Evolutionary conservation across 2,888 invertebrate species (phyloP).

Genomic region (Polyommatus iphigenia): DNA sequence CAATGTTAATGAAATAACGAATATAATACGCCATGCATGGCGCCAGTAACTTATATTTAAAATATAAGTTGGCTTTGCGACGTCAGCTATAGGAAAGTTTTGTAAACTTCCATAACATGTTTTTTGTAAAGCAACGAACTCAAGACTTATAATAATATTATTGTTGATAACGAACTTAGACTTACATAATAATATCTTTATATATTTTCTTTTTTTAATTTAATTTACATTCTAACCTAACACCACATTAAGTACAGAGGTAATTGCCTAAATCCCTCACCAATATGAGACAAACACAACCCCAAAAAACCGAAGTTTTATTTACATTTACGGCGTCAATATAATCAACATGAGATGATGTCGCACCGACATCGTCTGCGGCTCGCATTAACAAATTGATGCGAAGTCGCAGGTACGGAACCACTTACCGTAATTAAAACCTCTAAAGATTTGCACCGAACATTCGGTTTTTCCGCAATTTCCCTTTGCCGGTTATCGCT

Average conservation of each 20-base stretch:
- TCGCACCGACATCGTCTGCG: slow-evolving; percentile 40
- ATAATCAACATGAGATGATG: neutral
- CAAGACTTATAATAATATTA: no score
- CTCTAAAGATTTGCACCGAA: slow-evolving; percentile 63
- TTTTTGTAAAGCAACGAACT: neutral
- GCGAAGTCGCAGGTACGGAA: slow-evolving; percentile 47
- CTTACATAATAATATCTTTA: no score
- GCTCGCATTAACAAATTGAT: slow-evolving; percentile 69
- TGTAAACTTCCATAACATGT: neutral
- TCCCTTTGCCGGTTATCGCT: slow-evolving; percentile 47
- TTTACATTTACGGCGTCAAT: neutral
- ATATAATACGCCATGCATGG: neutral
- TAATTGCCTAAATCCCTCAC: neutral
- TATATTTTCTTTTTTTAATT: no score
- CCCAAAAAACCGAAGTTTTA: neutral
- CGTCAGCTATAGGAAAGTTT: neutral
- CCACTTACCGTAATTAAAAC: slow-evolving; percentile 75
- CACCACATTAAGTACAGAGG: neutral
- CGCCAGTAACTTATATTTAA: slow-evolving; percentile 3
- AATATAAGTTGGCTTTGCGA: neutral
- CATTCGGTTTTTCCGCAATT: slow-evolving; percentile 52
- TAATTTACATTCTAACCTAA: neutral
- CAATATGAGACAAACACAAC: neutral
- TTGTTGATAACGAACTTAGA: no score
- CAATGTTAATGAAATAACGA: slow-evolving; percentile 13